These are phyloP conservation scores for Bimastos eiseni DNA, from an alignment of 2,888 invertebrate genomes.

Conservation along the genomic window DNA sequence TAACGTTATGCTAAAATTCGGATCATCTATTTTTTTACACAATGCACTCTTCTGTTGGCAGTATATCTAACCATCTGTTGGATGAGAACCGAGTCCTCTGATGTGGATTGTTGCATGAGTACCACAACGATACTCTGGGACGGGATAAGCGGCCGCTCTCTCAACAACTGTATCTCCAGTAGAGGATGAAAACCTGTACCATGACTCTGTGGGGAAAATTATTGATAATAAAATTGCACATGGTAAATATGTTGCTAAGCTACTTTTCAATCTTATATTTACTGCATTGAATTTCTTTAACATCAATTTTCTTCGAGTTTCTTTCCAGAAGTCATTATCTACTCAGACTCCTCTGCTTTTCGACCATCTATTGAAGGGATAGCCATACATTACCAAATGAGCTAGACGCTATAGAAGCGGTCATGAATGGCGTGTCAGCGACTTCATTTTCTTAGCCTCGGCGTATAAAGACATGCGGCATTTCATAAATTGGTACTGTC, in stretches of 20 bases:
- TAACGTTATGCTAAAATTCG: too few relatives aligned
- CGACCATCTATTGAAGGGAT: too few relatives aligned
- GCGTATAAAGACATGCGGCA: too few relatives aligned
- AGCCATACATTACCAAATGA: too few relatives aligned
- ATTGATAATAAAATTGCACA: neutral
- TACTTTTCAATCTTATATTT: neutral
- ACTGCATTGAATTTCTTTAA: neutral
- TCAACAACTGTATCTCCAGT: neutral
- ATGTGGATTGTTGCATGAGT: neutral
- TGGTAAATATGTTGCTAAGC: neutral
- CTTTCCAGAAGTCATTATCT: neutral
- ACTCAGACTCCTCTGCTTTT: too few relatives aligned
- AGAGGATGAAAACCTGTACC: neutral
- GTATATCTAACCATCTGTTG: neutral
- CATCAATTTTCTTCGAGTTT: neutral
- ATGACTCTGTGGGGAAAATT: neutral
- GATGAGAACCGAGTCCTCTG: neutral
- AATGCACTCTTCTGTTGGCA: too few relatives aligned
- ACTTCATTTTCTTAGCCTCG: neutral
- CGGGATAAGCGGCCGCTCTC: neutral
- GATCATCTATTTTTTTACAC: too few relatives aligned
- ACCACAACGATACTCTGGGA: neutral
- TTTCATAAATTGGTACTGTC: too few relatives aligned
- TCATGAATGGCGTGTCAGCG: too few relatives aligned
- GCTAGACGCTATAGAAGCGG: too few relatives aligned